phyloP scores from a whole-genome alignment of 2,888 invertebrate species.

The Trisateles emortualis region DNA sequence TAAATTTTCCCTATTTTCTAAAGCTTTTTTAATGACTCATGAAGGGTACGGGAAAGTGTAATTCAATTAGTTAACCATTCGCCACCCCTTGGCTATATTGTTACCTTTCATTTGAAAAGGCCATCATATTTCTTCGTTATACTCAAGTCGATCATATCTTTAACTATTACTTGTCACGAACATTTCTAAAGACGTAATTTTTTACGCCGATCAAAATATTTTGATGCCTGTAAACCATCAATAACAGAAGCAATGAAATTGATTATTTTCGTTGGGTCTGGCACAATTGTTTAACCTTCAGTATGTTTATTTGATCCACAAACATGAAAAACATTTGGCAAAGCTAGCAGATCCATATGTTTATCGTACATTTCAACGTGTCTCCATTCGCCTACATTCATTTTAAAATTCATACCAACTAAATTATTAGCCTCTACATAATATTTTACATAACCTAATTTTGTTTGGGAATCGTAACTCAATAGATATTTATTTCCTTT shows the following conservation, averaged over 20 bases:
- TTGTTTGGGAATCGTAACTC: constrained; percentile 9
- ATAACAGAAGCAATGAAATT: constrained; percentile 23
- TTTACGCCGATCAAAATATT: constrained; percentile 18
- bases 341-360: constrained; percentile 49
- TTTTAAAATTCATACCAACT: constrained; percentile 19
- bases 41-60: constrained; percentile 52
- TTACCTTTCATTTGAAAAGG: constrained; percentile 42
- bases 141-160: constrained; percentile 32
- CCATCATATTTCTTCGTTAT: constrained; percentile 38
- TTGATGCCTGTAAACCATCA: constrained; percentile 13
- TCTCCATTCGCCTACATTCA: constrained; percentile 32
- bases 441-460: constrained; percentile 20
- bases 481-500: constrained; percentile 37
- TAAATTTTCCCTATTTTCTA: constrained; percentile 18
- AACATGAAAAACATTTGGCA: constrained; percentile 59
- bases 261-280: constrained; percentile 51
- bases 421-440: not conserved
- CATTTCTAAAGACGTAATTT: constrained; percentile 14
- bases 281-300: constrained; percentile 55
- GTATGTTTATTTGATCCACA: constrained; percentile 55
- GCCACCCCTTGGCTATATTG: constrained; percentile 48
- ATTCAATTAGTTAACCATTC: constrained; percentile 59
- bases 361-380: constrained; percentile 49
- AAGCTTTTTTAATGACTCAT: constrained; percentile 29
- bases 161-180: constrained; percentile 46